Conservation (phyloP, 2,888 invertebrate species). For the Spilosoma lubricipeda region DNA sequence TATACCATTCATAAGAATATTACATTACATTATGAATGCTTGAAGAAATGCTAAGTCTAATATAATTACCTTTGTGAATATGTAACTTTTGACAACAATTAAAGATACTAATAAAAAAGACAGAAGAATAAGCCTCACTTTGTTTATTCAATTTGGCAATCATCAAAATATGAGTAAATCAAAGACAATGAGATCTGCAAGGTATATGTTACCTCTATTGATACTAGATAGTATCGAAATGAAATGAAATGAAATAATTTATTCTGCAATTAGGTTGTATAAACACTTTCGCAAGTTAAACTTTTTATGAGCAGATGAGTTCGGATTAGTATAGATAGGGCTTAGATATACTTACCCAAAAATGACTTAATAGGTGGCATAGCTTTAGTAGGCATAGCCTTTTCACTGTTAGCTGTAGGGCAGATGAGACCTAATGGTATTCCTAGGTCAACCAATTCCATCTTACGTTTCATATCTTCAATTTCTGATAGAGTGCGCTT, state of each 20-base stretch:
- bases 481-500: constrained; percentile 76
- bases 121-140: background rate
- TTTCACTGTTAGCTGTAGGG: constrained; percentile 69
- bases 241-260: too few relatives aligned
- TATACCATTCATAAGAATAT: too few relatives aligned
- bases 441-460: constrained; percentile 80
- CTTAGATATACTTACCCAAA: constrained; percentile 78
- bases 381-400: constrained; percentile 82
- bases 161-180: background rate
- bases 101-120: background rate
- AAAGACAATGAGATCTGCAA: background rate
- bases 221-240: too few relatives aligned
- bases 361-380: constrained; percentile 83
- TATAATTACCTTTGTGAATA: background rate
- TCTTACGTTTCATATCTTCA: constrained; percentile 81
- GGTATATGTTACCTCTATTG: background rate
- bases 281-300: too few relatives aligned
- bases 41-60: background rate
- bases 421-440: constrained; percentile 82
- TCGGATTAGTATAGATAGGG: too few relatives aligned
- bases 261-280: too few relatives aligned
- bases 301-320: too few relatives aligned
- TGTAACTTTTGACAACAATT: background rate
- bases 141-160: background rate
- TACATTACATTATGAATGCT: background rate